phyloP scores from a whole-genome alignment of 2,888 invertebrate species.

The Caenorhabditis auriculariae region DNA sequence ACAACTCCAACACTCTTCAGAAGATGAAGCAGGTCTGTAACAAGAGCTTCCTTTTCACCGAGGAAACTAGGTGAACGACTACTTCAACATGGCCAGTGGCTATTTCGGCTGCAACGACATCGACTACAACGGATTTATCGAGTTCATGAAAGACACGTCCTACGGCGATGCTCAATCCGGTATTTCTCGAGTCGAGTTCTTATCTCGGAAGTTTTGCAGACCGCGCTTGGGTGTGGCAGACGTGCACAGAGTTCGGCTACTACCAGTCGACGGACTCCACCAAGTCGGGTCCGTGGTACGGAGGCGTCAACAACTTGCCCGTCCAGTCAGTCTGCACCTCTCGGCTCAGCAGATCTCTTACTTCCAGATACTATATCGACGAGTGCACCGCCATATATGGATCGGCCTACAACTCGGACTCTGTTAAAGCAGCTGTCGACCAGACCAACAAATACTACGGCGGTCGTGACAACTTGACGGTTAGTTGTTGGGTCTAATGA shows the following conservation, averaged over 20 bases:
- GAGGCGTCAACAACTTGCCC: constrained; percentile 22
- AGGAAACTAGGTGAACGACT: constrained; percentile 21
- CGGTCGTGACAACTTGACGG: constrained; percentile 34
- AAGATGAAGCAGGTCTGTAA: constrained; percentile 28
- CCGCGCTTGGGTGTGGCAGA: constrained; percentile 90
- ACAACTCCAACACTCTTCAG: constrained; percentile 9
- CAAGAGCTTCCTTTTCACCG: too few species aligned
- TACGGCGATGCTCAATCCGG: constrained; percentile 28
- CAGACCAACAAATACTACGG: constrained; percentile 45
- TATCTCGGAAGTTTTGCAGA: too few species aligned
- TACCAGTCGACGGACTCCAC: constrained; percentile 78
- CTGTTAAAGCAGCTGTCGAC: constrained; percentile 27
- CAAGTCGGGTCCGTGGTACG: constrained; percentile 37
- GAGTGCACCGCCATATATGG: constrained; percentile 46
- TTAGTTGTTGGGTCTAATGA: constrained; percentile 2
- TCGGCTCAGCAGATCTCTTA: not conserved
- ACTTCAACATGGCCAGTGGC: constrained; percentile 28
- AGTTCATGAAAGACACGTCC: constrained; percentile 30
- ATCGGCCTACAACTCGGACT: constrained; percentile 19
- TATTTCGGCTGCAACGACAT: constrained; percentile 43
- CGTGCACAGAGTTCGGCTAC: constrained; percentile 92
- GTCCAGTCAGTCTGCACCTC: constrained; percentile 12
- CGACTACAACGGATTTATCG: constrained; percentile 39
- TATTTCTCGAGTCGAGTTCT: too few species aligned
- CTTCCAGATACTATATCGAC: constrained; percentile 30